Evolutionary conservation across 2,113 vertebrate species (phyloP), one percentile per base, ranked within the genome.

Genomic region (Ptyas mucosa): DNA sequence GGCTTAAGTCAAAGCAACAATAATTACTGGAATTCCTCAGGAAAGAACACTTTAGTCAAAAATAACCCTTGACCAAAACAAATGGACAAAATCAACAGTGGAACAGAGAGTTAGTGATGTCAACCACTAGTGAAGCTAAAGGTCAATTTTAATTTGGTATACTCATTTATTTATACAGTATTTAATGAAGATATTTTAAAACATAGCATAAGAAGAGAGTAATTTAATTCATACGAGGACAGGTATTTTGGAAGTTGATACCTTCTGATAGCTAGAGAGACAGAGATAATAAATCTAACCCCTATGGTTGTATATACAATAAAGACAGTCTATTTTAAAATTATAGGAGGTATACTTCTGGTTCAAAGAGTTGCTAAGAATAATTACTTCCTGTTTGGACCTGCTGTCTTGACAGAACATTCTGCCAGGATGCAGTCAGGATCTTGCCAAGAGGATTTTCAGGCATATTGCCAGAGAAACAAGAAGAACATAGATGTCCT

Each of bases 291-390:
- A 0, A 81, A 1, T 87, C 69, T 87, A 0, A 64, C 88, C 89
- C n/a, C 23, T 93, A 90, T 90, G 91, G 91, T 85, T 34, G 64
- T 49, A 51, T 91, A 87, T 55, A 92, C 15, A 57, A 86, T 1
- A 94, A 92, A 95, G 91, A 91, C 92, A 91, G 91, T 39, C 46
- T 94, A 94, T 92, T 95, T 96, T 94, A 94, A 93, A 92, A 26
- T 58, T 26, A 10, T 55, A 87, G 46, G 49, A 87, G 55, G 34
- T 91, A 93, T 64, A 95, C 49, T 86, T 86, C 75, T 89, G 21
- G 90, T 91, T 8, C 91, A 92, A 87, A 54, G 89, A 8, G 9
- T 93, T 94, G 21, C 53, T 61, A 93, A 95, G 94, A 93, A 93
- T 92, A 96, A 94, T 91, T 58, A 39, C 51, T 95, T 96, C 95